Evolutionary conservation across 2,113 vertebrate genomes (phyloP).

Genomic region (Apeltes quadracus): DNA sequence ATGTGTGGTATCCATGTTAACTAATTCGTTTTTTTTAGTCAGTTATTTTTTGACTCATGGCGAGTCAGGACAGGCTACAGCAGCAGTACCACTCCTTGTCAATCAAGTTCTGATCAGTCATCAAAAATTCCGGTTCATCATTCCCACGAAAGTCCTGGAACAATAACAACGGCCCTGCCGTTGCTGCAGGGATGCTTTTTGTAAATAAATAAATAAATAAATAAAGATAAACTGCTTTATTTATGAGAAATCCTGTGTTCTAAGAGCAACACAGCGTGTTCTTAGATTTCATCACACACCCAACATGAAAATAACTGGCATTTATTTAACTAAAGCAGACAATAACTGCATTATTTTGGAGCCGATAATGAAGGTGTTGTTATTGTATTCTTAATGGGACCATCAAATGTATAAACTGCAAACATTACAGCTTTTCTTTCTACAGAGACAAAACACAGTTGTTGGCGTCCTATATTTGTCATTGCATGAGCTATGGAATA

Average conservation of each 20-base stretch:
- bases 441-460: slow-evolving; percentile 9
- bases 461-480: slow-evolving; percentile 27
- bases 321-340: neutral
- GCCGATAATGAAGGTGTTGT: neutral
- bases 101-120: neutral
- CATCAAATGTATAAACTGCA: slow-evolving; percentile 9
- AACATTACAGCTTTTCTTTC: neutral
- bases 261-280: neutral
- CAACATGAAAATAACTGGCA: neutral
- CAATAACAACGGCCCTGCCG: too few species aligned
- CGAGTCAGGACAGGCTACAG: neutral
- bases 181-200: neutral
- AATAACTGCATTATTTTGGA: neutral
- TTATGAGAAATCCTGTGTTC: neutral
- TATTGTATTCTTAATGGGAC: slow-evolving; percentile 34
- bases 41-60: neutral
- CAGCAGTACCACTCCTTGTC: slow-evolving; percentile 3
- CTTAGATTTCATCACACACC: neutral
- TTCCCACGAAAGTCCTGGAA: rapidly evolving
- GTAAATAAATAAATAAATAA: neutral
- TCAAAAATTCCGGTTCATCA: neutral
- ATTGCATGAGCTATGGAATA: slow-evolving; percentile 38
- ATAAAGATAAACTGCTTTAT: neutral
- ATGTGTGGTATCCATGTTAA: neutral
- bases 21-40: neutral